These are phyloP conservation scores for Drosophila kurseongensis DNA, from an alignment of 1,140 invertebrate species.

Conservation along the genomic window DNA sequence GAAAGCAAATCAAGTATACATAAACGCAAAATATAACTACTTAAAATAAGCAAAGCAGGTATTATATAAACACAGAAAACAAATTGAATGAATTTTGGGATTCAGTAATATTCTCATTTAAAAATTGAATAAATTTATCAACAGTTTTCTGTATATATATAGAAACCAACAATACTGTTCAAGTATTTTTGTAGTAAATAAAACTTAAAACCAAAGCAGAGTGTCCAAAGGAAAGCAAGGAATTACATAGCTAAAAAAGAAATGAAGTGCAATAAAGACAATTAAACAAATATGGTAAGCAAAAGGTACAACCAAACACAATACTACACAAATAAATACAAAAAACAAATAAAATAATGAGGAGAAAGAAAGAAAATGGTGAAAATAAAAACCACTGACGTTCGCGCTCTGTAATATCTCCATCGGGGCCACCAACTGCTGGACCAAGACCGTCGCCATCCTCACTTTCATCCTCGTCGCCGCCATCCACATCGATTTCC, in stretches of 20 bases:
- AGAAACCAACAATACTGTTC: background rate
- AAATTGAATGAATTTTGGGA: too few relatives aligned
- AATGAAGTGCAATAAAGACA: constrained; percentile 23
- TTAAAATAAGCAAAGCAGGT: background rate
- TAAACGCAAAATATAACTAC: constrained; percentile 8
- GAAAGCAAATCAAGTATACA: constrained; percentile 24
- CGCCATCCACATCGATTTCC: constrained; percentile 46
- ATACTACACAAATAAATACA: constrained; percentile 23
- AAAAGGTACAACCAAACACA: constrained; percentile 22
- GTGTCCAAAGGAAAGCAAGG: background rate
- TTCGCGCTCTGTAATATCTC: constrained; percentile 44
- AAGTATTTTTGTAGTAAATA: background rate
- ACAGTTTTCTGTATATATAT: background rate
- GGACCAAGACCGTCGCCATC: constrained; percentile 33
- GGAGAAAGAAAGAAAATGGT: constrained; percentile 40
- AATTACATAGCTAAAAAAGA: constrained; percentile 6
- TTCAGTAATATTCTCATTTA: too few relatives aligned
- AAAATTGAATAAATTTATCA: too few relatives aligned
- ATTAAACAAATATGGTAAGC: constrained; percentile 8
- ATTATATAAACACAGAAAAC: background rate
- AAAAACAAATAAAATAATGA: constrained; percentile 14
- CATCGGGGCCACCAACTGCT: constrained; percentile 35
- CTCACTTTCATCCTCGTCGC: constrained; percentile 38
- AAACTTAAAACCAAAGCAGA: constrained; percentile 16
- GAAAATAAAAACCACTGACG: constrained; percentile 76